Conservation (phyloP, 2,888 invertebrate genomes). For the Watsonalla cultraria region DNA sequence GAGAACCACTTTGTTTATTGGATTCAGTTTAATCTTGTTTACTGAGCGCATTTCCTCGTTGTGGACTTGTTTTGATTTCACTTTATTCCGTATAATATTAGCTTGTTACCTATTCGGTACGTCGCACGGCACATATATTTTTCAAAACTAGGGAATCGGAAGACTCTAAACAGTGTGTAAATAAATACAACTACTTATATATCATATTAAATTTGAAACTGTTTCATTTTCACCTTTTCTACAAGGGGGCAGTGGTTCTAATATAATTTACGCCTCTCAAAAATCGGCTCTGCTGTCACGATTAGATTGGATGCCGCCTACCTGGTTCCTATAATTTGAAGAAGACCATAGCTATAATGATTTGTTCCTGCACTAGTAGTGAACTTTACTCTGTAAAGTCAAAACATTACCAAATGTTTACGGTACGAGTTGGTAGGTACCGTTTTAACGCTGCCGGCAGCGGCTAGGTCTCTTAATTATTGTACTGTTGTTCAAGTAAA, state of each 20-base stretch:
- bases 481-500: constrained; percentile 19
- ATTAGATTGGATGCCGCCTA: no score
- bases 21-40: neutral
- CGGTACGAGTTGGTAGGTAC: constrained; percentile 38
- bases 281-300: no score
- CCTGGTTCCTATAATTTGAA: no score
- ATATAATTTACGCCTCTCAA: no score
- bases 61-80: neutral
- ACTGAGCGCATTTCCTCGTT: neutral
- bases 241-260: no score
- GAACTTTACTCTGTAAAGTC: constrained; percentile 10
- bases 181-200: no score
- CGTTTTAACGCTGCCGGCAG: constrained; percentile 44
- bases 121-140: no score
- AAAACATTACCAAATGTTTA: constrained; percentile 30
- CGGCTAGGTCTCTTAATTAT: constrained; percentile 25
- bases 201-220: no score
- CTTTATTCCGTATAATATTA: neutral
- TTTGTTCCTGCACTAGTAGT: neutral
- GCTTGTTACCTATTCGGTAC: neutral
- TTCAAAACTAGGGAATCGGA: no score
- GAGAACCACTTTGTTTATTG: neutral
- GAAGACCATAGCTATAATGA: no score
- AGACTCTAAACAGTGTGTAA: no score
- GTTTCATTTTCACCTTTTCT: no score